Base-by-base conservation (phyloP, 2,888 invertebrate genomes). In the Leptogaster cylindrica region DNA sequence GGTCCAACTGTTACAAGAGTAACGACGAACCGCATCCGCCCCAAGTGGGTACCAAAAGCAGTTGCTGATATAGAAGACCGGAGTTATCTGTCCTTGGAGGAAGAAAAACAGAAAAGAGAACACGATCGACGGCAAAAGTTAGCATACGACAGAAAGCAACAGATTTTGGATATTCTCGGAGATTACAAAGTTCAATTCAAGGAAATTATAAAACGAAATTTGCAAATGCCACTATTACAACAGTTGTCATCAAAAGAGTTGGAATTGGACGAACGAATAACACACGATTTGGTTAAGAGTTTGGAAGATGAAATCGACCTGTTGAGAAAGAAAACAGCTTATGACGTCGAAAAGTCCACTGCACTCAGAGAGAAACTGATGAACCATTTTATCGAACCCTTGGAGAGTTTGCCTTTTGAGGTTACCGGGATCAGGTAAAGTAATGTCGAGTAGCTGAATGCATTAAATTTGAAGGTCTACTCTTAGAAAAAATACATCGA, bases 51-150 rank as follows among this genome's bases (percentile, higher is more conserved):
- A 65, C 76, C 75, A 0, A 1, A 8, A 25, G 28, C 44, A 48
- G 36, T 58, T 2, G n/a, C 39, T 3, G 58, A 65, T 36, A 51
- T 65, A 25, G 36, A 27, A 14, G 71, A 71, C 3, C 81, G 81
- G 36, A 79, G 80, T 44, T 72, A 76, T 48, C 75, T 78, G 0
- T 78, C 81, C 1, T 69, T 81, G 44, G 92, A 93, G 76, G 85
- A 92, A 76, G 83, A 86, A 4, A 89, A 90, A 74, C 86, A 87
- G 46, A 86, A 87, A 74, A 86, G 85, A 7, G 89, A 92, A 76
- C 81, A 83, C 52, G 86, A 89, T 71, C 83, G 85, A 73, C 84
- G 87, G 76, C 82, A 84, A 78, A 80, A 83, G n/a, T 80, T 86
- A 7, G 87, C 88, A 0, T 85, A 87, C 70, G 84, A 86, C 1